Evolutionary conservation across 2,113 vertebrate species (phyloP), one percentile per base, ranked within the genome.

Genomic region (Poeciliopsis prolifica): DNA sequence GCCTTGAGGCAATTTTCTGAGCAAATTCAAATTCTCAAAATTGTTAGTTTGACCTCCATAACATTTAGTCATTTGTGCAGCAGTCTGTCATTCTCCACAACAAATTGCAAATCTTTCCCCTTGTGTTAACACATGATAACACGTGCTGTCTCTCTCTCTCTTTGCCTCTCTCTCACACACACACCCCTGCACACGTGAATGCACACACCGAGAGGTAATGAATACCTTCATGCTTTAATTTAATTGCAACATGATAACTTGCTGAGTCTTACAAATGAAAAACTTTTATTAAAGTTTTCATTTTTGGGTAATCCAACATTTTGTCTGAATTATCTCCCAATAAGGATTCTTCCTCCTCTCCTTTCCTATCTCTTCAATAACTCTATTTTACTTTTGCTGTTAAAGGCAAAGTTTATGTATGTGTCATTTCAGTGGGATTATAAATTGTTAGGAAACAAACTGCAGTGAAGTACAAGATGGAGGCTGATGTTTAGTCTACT

Each of bases 401-500:
- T 82, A 61, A 80, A 77, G 74, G 28, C 78, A 75, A 79, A 60
- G 30, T 74, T 60, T 82, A n/a, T 31, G 22, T 72, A 48, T 81
- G 31, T 35, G 15, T 71, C 62, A 77, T 79, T 76, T 74, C 70
- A 73, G 29, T 15, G n/a, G 80, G 70, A 42, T 44, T 28, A 82
- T 78, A 79, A 85, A 87, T 72, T 33, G 35, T 61, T 65, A 44
- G 54, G 61, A 70, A 62, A 67, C 75, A 81, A 77, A 68, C 22
- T 64, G 51, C 62, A 42, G n/a, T 64, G 79, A 71, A 86, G 61
- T 84, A 75, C 68, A 81, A 65, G 72, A 29, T 86, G 62, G 65
- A 81, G 67, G 42, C 75, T 83, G 67, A 83, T 84, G 83, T 87
- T 89, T 86, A 81, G 83, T 88, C 83, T 84, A 30, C 51, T 58